Evolutionary conservation across 2,113 vertebrate genomes (phyloP).

Genomic region (Notarius lentiginosus): DNA sequence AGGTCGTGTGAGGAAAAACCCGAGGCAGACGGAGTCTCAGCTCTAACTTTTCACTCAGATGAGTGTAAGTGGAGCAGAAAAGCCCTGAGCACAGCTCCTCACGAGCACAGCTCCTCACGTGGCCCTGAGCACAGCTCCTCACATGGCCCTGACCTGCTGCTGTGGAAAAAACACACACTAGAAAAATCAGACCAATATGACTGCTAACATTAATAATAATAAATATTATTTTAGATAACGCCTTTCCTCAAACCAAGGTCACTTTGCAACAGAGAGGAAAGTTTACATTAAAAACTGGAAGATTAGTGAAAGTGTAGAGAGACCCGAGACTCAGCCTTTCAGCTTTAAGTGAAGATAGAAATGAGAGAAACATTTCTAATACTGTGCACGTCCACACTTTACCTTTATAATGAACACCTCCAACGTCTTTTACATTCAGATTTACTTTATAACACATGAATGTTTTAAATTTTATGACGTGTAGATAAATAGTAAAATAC

Average conservation of each 20-base stretch:
- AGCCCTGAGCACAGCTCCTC: neutral
- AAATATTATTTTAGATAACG: neutral
- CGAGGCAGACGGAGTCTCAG: neutral
- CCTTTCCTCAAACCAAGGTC: neutral
- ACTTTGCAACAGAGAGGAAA: neutral
- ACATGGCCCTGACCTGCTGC: neutral
- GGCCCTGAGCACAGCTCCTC: neutral
- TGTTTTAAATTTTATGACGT: no score
- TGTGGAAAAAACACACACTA: neutral
- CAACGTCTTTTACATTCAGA: neutral
- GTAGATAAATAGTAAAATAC: neutral
- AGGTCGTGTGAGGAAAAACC: neutral
- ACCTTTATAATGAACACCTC: neutral
- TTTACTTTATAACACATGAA: neutral
- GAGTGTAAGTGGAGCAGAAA: slow-evolving; percentile 11
- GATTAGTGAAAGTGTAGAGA: neutral
- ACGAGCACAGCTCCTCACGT: no score
- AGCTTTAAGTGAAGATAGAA: neutral
- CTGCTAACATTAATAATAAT: neutral
- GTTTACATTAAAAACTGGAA: neutral
- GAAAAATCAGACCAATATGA: neutral
- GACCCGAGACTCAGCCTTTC: neutral
- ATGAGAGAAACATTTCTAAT: neutral
- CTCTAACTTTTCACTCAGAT: neutral
- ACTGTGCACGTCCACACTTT: neutral